Evolutionary conservation across 1,140 invertebrate genomes (phyloP).

Genomic region (Odontomachus brunneus): DNA sequence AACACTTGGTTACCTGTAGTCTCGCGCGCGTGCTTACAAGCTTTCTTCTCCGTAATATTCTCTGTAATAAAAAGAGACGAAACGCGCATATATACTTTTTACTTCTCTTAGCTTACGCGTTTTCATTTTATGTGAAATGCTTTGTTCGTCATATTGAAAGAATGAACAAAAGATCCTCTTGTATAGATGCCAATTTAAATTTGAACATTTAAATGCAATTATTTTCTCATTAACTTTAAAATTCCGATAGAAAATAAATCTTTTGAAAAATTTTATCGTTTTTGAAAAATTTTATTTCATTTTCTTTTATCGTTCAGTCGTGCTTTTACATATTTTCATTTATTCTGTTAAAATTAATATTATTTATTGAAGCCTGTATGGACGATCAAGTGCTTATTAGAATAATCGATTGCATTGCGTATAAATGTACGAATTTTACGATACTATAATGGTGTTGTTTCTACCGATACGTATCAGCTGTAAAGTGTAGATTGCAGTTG

Average conservation of each 20-base stretch:
- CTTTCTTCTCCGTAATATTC: not conserved
- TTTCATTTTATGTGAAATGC: not conserved
- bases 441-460: slow-evolving; percentile 35
- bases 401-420: not conserved
- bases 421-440: slow-evolving; percentile 23
- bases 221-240: not conserved
- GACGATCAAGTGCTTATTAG: not conserved
- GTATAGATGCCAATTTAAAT: not conserved
- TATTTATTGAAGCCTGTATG: too few relatives aligned
- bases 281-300: too few relatives aligned
- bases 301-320: too few relatives aligned
- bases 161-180: not conserved
- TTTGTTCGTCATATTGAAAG: not conserved
- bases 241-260: too few relatives aligned
- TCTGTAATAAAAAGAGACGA: not conserved
- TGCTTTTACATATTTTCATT: too few relatives aligned
- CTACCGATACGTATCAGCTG: slow-evolving; percentile 21
- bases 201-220: not conserved
- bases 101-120: not conserved
- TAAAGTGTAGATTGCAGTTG: slow-evolving; percentile 25
- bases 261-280: too few relatives aligned
- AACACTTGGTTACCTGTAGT: not conserved
- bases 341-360: too few relatives aligned
- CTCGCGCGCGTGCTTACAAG: not conserved
- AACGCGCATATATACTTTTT: not conserved